Base-by-base conservation (phyloP, 2,113 vertebrate species). In the Erythrocercus mccallii region DNA sequence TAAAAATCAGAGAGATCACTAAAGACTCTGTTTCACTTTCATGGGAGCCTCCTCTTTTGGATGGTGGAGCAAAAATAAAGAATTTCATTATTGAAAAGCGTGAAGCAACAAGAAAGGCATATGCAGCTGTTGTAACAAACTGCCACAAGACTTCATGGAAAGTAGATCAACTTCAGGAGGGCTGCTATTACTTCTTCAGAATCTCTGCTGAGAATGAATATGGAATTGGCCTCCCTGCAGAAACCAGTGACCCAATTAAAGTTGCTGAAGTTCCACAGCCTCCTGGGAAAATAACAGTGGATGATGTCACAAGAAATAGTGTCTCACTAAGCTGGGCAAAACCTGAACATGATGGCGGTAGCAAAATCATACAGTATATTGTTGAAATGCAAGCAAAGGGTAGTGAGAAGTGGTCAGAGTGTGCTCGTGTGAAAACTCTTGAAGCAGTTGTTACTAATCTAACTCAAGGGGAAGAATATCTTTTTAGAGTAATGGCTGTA, bases 21-120 rank as follows among this genome's bases (percentile, higher is more conserved):
- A 99, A 99, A 92, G 98, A 99, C 24, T 99, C 99, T 17, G 99
- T 99, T 62, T 99, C 99, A 69, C 98, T 99, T 95, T 98, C 97
- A 56, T 99, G 99, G 99, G 99, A 99, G 62, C 97, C 99, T 83
- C 99, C 99, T 96, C 70, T 98, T 72, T 96, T 99, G 93, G 99
- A 99, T 54, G 99, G 99, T 53, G 99, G 99, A 53, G 98, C 98
- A 69, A 99, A 99, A 97, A 98, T 99, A 23, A 99, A 99, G 97
- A 99, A 99, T 93, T 99, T 99, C 78, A 97, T 99, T 69, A 97
- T 99, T 97, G 99, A 99, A 97, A 99, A 99, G 95, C 99, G 99
- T 90, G 99, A 99, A 98, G 99, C 98, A 95, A 99, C 99, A 95
- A 98, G 99, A 92, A 99, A 99, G 95, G 98, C 99, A 21, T 99